Percentiles rank a stretch among this genome's conserved stretches.
Conservation (phyloP, 2,113 vertebrate genomes). For the Egretta garzetta region DNA sequence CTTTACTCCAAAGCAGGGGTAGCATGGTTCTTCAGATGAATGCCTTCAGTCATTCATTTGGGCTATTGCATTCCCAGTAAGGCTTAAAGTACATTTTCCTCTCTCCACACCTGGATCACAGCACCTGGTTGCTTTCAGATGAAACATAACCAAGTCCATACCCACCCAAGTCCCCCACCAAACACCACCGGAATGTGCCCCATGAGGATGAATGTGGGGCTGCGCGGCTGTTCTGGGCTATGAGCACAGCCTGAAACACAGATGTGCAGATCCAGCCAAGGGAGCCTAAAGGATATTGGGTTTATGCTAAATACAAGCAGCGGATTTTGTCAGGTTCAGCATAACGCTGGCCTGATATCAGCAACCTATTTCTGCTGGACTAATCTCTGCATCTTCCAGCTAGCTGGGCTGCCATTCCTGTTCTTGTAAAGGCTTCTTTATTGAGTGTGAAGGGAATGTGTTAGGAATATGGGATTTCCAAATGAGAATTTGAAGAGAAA, state of each 20-base stretch:
- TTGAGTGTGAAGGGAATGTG: not conserved
- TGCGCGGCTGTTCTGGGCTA: not conserved
- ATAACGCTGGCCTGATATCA: not conserved
- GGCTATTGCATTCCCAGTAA: not conserved
- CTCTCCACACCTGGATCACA: not conserved
- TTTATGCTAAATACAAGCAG: not conserved
- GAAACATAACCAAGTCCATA: not conserved
- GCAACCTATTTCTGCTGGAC: not conserved
- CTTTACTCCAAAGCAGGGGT: not conserved
- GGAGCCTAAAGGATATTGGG: fast-evolving
- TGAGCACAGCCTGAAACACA: fast-evolving
- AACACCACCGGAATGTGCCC: not conserved
- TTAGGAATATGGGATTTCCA: not conserved
- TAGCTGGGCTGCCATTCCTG: not conserved
- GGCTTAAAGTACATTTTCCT: not conserved
- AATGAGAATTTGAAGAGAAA: not conserved
- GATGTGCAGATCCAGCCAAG: not conserved
- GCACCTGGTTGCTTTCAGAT: not conserved
- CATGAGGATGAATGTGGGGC: fast-evolving
- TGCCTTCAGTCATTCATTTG: not conserved
- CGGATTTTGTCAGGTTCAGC: not conserved
- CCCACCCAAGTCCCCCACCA: fast-evolving
- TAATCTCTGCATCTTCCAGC: not conserved
- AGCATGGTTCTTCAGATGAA: not conserved
- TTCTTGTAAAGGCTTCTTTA: not conserved